Evolutionary conservation across 2,113 vertebrate species (phyloP), one percentile per base, ranked within the genome.

Genomic region (Carollia perspicillata): DNA sequence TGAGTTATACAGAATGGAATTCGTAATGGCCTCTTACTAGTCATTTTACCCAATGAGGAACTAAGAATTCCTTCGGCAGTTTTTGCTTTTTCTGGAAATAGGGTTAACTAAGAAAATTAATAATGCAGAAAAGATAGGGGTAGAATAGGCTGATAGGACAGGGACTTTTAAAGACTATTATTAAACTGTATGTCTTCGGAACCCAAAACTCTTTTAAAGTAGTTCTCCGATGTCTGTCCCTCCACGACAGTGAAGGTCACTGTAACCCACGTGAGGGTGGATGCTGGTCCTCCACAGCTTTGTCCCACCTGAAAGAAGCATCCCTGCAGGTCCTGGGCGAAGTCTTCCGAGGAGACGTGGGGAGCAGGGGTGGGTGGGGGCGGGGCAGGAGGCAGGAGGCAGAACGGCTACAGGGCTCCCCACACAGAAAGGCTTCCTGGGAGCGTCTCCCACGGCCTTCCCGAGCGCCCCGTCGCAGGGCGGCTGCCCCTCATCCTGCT

Each of bases 61-160:
- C 23, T 13, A 66, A 42, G 51, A 77, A 85, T 49, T 78, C 40
- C 7, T 28, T 93, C 47, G 44, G 33, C 69, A 87, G 35, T 20
- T 53, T 58, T 47, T 58, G n/a, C 33, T 51, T 89, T 86, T 95
- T 87, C 58, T 47, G 22, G 87, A 93, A 95, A 88, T 14, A 63
- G 66, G 30, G 74, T 53, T 42, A 53, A 49, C 49, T 93, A 49
- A 90, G 72, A 89, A 91, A 37, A 94, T 65, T 23, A 66, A 83
- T 44, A 91, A 81, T 47, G 30, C 14, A 37, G 66, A 92, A 55
- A 79, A 33, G 49, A 44, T 80, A 89, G 30, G 20, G n/a, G 26
- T 20, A 40, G 49, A 37, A 42, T 9, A 63, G n/a, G 10, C n/a
- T 28, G 14, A 84, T 63, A 86, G 33, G 35, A 80, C 1, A 49